Evolutionary conservation across 1,140 invertebrate species (phyloP).

Genomic region (Popillia japonica): DNA sequence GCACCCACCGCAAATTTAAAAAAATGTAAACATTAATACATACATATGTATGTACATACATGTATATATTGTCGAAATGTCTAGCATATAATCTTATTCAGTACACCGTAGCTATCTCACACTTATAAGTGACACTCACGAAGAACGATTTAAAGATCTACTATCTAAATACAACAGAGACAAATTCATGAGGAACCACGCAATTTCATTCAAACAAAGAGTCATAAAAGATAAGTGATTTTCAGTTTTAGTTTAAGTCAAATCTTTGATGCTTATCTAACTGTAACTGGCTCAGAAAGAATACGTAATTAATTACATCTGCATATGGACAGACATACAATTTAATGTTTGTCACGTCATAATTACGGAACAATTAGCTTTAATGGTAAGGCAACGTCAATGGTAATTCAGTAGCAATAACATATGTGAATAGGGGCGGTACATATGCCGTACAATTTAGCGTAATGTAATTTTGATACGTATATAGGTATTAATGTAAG

Average conservation of each 20-base stretch:
- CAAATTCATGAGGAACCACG: not conserved
- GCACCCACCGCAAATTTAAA: too few relatives aligned
- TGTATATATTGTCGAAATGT: too few relatives aligned
- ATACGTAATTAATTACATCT: conserved; percentile 5
- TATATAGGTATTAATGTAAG: not conserved
- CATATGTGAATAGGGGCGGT: not conserved
- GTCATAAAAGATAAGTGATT: not conserved
- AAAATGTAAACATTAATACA: too few relatives aligned
- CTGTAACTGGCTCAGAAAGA: not conserved
- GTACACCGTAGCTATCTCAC: too few relatives aligned
- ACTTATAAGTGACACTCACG: too few relatives aligned
- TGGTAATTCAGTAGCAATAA: not conserved
- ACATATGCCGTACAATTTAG: not conserved
- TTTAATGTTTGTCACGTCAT: conserved; percentile 27
- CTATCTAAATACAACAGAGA: too few relatives aligned
- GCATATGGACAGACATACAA: not conserved
- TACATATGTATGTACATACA: too few relatives aligned
- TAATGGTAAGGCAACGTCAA: conserved; percentile 10
- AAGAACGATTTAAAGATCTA: too few relatives aligned
- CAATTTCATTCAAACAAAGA: not conserved
- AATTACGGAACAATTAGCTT: conserved; percentile 9
- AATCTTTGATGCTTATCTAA: not conserved
- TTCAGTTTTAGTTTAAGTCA: not conserved
- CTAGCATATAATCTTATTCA: too few relatives aligned
- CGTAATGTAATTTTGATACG: not conserved